Percentiles rank a stretch among this genome's conserved stretches.
Conservation (phyloP, 2,797 vertebrate species). For the Margarornis squamiger region DNA sequence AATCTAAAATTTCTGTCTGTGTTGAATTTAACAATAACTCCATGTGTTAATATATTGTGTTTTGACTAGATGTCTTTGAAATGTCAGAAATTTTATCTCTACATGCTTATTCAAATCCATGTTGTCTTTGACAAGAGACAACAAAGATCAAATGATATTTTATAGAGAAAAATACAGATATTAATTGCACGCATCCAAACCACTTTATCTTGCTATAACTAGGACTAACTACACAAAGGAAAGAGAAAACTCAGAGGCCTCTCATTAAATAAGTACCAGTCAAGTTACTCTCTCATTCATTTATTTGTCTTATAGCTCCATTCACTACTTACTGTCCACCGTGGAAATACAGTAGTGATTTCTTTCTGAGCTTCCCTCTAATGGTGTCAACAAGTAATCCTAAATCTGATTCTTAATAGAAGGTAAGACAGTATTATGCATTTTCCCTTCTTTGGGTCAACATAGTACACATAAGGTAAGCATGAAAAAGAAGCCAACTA, state of each 20-base stretch:
- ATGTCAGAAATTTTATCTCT: neutral
- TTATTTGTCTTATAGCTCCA: neutral
- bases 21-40: neutral
- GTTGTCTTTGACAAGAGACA: neutral
- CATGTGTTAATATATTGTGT: neutral
- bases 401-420: neutral
- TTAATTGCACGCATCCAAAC: neutral
- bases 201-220: neutral
- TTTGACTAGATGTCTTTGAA: neutral
- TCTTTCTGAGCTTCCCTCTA: neutral
- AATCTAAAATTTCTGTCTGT: neutral
- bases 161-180: neutral
- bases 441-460: neutral
- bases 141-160: neutral
- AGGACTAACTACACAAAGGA: neutral
- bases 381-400: neutral
- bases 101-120: neutral
- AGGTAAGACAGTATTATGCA: neutral
- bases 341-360: neutral
- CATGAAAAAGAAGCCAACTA: neutral
- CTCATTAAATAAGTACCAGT: neutral
- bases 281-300: neutral
- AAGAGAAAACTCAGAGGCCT: neutral
- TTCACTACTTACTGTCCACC: neutral
- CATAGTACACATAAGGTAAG: neutral